phyloP scores from a whole-genome alignment of 2,113 vertebrate genomes.

The Calyptomena viridis region DNA sequence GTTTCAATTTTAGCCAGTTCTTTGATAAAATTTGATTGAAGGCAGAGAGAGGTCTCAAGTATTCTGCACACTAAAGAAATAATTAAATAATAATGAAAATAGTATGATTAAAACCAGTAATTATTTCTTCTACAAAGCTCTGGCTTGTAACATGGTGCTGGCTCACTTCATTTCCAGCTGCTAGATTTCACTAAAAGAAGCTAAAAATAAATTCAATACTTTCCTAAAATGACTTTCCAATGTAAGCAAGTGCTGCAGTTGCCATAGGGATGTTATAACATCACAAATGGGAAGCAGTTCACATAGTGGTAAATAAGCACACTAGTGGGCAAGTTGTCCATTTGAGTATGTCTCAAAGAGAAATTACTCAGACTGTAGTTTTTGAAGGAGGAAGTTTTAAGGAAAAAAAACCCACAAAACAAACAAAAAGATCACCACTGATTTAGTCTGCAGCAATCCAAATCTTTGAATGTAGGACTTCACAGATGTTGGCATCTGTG shows the following conservation, averaged over 20 bases:
- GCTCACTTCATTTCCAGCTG: conserved; percentile 48
- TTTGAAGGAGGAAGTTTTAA: neutral
- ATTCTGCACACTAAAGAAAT: neutral
- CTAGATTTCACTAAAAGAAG: conserved; percentile 53
- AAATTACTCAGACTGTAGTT: neutral
- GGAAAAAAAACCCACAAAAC: too few species aligned
- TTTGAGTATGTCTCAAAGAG: neutral
- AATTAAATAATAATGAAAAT: neutral
- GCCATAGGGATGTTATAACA: conserved; percentile 57
- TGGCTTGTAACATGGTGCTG: neutral
- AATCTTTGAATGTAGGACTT: neutral
- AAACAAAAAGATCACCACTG: neutral
- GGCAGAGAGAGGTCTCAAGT: neutral
- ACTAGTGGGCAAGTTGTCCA: neutral
- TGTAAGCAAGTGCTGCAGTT: conserved; percentile 57
- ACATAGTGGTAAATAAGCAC: conserved; percentile 32
- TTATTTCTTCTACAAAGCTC: neutral
- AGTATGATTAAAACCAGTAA: neutral
- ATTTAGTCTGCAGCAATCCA: neutral
- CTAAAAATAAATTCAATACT: conserved; percentile 65
- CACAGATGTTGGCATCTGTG: neutral
- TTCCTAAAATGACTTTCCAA: conserved; percentile 59
- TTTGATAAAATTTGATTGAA: neutral
- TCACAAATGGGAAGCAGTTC: conserved; percentile 21
- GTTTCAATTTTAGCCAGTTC: neutral